Percentiles rank a stretch among this genome's conserved stretches.
phyloP scores from a whole-genome alignment of 2,113 vertebrate species.

The Noctilio leporinus region DNA sequence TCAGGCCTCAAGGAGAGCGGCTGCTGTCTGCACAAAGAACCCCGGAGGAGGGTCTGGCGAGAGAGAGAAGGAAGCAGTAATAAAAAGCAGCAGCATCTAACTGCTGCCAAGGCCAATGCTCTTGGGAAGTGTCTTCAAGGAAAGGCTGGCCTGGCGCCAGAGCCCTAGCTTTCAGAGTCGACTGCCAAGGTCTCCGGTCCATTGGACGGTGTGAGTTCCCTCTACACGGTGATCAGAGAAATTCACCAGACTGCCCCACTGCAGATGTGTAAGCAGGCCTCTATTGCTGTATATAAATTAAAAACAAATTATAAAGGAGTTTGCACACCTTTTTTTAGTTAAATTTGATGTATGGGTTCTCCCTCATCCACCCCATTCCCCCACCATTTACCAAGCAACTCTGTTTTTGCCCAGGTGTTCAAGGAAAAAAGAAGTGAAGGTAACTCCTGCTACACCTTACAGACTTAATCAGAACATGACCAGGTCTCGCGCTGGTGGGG shows the following conservation, averaged over 20 bases:
- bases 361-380: rapidly evolving
- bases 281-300: not conserved
- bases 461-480: not conserved
- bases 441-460: not conserved
- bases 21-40: not conserved
- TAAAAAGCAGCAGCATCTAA: constrained; percentile 25
- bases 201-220: no score
- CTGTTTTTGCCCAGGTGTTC: not conserved
- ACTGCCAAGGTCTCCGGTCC: not conserved
- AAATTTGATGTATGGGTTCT: not conserved
- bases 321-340: not conserved
- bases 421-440: not conserved
- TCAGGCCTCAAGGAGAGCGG: not conserved
- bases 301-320: not conserved
- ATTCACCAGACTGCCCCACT: not conserved
- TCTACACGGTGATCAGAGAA: not conserved
- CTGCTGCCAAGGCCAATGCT: constrained; percentile 2
- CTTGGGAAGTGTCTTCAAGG: constrained; percentile 43
- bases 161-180: not conserved
- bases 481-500: not conserved
- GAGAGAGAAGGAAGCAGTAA: not conserved
- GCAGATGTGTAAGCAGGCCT: not conserved
- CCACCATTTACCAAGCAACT: not conserved
- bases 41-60: not conserved
- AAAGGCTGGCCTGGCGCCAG: constrained; percentile 49